These are phyloP conservation scores for Drosophila glabriapex DNA, from an alignment of 2,888 invertebrate genomes.

Conservation along the genomic window DNA sequence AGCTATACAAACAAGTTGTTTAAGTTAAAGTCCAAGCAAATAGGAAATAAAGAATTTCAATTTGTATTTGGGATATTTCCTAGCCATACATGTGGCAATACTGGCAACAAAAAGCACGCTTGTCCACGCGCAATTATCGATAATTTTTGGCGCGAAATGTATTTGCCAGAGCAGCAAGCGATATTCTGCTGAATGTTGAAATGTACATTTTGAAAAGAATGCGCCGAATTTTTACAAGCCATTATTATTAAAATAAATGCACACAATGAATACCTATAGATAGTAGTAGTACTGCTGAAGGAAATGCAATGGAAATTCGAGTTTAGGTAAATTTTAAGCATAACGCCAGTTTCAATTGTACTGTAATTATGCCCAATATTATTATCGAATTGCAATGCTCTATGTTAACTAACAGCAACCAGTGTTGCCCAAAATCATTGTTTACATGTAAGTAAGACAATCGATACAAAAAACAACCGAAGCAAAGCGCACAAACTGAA, in stretches of 20 bases:
- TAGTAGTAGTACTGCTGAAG: background rate
- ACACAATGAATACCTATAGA: background rate
- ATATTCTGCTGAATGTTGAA: background rate
- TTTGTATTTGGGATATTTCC: background rate
- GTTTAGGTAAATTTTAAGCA: background rate
- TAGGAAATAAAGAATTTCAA: background rate
- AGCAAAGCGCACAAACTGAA: background rate
- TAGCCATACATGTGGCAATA: slow-evolving; percentile 36
- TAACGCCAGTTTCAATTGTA: background rate
- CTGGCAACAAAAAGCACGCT: slow-evolving; percentile 31
- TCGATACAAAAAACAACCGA: background rate
- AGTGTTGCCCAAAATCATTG: slow-evolving; percentile 1
- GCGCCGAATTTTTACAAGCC: background rate
- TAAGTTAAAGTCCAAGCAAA: too few species aligned
- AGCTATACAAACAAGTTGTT: background rate
- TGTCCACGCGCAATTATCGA: slow-evolving; percentile 34
- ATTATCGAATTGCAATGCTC: background rate
- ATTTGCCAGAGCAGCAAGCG: background rate
- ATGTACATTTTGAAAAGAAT: background rate
- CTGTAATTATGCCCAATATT: background rate
- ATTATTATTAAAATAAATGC: background rate
- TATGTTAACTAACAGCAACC: background rate
- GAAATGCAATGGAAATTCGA: background rate
- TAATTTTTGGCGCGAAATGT: slow-evolving; percentile 46
- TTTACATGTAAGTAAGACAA: background rate